Percentiles rank a stretch among this genome's conserved stretches.
Evolutionary conservation across 2,888 invertebrate genomes (phyloP).

Genomic region (Mellilla xanthometata): DNA sequence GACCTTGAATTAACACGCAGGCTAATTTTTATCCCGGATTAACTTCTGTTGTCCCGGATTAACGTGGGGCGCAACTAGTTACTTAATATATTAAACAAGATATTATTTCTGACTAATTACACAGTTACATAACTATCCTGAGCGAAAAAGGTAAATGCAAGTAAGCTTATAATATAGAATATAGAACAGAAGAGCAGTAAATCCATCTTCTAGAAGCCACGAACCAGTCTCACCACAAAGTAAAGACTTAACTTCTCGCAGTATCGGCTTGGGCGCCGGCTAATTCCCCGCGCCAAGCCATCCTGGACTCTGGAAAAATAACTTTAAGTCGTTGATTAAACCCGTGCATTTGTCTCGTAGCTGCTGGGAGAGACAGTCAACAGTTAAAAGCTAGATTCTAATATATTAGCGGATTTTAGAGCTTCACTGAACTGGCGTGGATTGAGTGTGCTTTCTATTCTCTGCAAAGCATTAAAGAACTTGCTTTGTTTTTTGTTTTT

Average conservation of each 20-base stretch:
- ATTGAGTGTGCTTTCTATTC: no score
- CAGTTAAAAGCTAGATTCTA: slow-evolving; percentile 22
- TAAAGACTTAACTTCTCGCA: slow-evolving; percentile 27
- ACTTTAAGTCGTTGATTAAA: slow-evolving; percentile 38
- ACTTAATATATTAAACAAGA: no score
- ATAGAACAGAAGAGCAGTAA: slow-evolving; percentile 6
- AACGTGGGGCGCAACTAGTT: no score
- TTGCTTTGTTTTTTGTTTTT: no score
- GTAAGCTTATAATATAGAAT: not conserved
- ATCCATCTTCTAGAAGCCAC: slow-evolving; percentile 6
- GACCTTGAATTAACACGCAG: no score
- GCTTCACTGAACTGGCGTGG: not conserved
- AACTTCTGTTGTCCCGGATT: no score
- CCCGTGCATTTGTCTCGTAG: slow-evolving; percentile 30
- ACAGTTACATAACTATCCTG: no score
- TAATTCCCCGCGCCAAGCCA: slow-evolving; percentile 30
- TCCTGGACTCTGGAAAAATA: slow-evolving; percentile 29
- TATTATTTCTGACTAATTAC: no score
- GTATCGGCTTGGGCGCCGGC: slow-evolving; percentile 26
- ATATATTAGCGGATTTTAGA: slow-evolving; percentile 21
- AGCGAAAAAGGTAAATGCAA: no score
- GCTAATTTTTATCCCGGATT: no score
- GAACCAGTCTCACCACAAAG: slow-evolving; percentile 23
- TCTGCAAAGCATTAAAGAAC: no score
- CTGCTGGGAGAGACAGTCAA: slow-evolving; percentile 22